Evolutionary conservation across 2,113 vertebrate genomes (phyloP).

Genomic region (Columbina picui): DNA sequence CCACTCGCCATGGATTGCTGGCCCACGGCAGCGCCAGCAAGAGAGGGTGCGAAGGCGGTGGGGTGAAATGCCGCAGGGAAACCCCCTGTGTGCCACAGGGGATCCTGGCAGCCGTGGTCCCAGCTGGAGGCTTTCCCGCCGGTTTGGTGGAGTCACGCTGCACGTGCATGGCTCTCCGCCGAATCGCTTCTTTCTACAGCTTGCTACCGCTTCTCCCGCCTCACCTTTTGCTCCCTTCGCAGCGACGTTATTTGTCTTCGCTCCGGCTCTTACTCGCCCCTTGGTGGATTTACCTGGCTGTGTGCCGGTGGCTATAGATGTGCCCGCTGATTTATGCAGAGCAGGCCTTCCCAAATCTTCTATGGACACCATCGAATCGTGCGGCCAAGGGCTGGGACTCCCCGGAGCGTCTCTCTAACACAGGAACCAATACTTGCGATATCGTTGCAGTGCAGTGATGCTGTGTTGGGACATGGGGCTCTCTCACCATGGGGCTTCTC

Average conservation of each 20-base stretch:
- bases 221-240: background rate
- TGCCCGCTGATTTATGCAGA: background rate
- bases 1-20: background rate
- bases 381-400: background rate
- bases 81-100: fast-evolving
- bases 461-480: background rate
- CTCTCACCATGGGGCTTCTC: background rate
- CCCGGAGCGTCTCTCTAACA: background rate
- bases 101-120: background rate
- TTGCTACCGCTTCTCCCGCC: slow-evolving; percentile 5
- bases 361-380: background rate
- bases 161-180: background rate
- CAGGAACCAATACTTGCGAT: fast-evolving
- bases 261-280: background rate
- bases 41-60: background rate
- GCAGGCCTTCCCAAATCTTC: background rate
- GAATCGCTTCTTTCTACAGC: background rate
- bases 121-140: background rate
- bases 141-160: background rate
- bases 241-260: background rate
- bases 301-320: background rate
- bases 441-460: fast-evolving
- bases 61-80: background rate
- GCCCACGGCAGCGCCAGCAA: fast-evolving
- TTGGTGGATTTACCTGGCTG: background rate